Base-by-base conservation (phyloP, 2,113 vertebrate genomes). In the Orthochromis indermauri region DNA sequence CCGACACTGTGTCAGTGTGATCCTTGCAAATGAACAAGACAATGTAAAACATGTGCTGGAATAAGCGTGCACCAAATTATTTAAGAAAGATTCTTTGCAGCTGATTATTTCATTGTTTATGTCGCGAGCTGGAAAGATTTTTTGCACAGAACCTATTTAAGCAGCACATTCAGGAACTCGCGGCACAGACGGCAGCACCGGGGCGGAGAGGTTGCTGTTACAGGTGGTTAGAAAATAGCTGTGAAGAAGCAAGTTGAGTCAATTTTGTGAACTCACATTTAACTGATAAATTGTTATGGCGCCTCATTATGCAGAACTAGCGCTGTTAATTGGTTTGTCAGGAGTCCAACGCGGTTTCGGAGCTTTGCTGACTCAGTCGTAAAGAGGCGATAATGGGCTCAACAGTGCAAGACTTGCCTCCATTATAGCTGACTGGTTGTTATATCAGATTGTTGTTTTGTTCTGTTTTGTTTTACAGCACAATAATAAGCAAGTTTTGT, bases 321-420 rank as follows among this genome's bases (percentile, higher is more conserved):
- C 19, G 4, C 84, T 47, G 89, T 85, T 95, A 91, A 94, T 92
- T 94, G 89, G 88, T 88, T 91, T 88, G 92, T 95, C 91, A 81
- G 91, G 82, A 88, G 90, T 92, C 91, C 92, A 91, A 63, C 79
- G 6, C 10, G 73, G 68, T 83, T 83, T 14, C 28, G 5, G 63
- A 88, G 85, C 85, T 88, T 85, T 91, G 93, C 93, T 93, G 94
- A 94, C 87, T 88, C 82, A 51, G 91, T 71, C 82, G 28, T 91
- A 91, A 93, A 91, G 89, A 88, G 83, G 90, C 82, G 55, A 86
- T 92, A 89, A 91, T 85, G 82, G 83, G 90, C 49, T 87, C 63
- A 54, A 76, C 82, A 55, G 87, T 12, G 83, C 88, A 84, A 47
- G 88, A 83, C 89, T 84, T 82, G 21, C 78, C 26, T 87, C 82